phyloP scores from a whole-genome alignment of 1,140 invertebrate genomes.

The Helicoverpa armigera region DNA sequence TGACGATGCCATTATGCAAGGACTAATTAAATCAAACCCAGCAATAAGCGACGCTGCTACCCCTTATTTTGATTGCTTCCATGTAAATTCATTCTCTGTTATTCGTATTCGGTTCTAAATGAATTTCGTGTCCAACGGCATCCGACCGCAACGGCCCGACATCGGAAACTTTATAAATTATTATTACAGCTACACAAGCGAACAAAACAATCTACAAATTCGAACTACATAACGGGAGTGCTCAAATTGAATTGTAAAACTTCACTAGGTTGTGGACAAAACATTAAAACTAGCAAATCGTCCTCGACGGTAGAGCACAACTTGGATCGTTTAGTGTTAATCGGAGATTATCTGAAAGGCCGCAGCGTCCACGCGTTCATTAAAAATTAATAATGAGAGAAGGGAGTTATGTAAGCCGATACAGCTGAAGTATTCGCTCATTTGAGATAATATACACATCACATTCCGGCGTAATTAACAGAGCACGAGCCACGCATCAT shows the following conservation, averaged over 20 bases:
- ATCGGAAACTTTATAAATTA: slow-evolving; percentile 75
- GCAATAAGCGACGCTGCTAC: slow-evolving; percentile 62
- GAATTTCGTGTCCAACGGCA: slow-evolving; percentile 70
- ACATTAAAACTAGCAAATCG: slow-evolving; percentile 53
- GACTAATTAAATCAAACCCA: slow-evolving; percentile 73
- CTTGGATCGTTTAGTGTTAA: slow-evolving; percentile 36
- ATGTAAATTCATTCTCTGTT: slow-evolving; percentile 75
- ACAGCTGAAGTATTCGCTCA: slow-evolving; percentile 43
- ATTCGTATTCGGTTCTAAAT: slow-evolving; percentile 75
- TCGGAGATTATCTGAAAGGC: slow-evolving; percentile 17
- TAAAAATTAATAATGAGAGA: slow-evolving; percentile 35
- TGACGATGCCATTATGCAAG: slow-evolving; percentile 67
- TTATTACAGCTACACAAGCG: slow-evolving; percentile 64
- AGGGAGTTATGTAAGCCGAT: slow-evolving; percentile 49
- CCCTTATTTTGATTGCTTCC: slow-evolving; percentile 77
- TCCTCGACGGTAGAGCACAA: slow-evolving; percentile 38
- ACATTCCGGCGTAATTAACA: slow-evolving; percentile 65
- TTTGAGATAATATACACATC: slow-evolving; percentile 54
- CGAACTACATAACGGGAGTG: slow-evolving; percentile 63
- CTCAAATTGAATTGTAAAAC: slow-evolving; percentile 72
- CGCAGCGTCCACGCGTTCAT: slow-evolving; percentile 29
- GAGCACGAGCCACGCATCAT: slow-evolving; percentile 63
- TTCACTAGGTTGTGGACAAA: slow-evolving; percentile 58
- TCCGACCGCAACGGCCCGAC: slow-evolving; percentile 61
- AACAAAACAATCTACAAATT: slow-evolving; percentile 70